Base-by-base conservation (phyloP, 2,113 vertebrate species). In the Hydrolagus affinis region DNA sequence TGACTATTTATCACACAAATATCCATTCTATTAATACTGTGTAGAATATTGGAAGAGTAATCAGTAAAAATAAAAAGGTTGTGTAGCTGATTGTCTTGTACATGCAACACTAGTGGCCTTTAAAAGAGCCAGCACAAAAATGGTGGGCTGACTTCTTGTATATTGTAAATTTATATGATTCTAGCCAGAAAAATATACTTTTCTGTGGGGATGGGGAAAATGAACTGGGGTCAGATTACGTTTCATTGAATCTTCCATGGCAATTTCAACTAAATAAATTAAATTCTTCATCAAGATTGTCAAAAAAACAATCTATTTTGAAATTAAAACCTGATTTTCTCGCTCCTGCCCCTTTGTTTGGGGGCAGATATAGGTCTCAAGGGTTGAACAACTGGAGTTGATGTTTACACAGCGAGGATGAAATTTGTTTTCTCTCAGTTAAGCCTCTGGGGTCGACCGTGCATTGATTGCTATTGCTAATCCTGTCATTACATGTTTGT, bases 1-100 rank as follows among this genome's bases (percentile, higher is more conserved):
- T 90, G 70, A 86, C 86, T 77, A 86, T 86, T 71, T 87, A 76
- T 88, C 85, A 90, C 90, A 89, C 66, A 87, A 86, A 86, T 78
- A 70, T 70, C 17, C 9, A 70, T 23, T 70, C 17, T 85, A 75
- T 75, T 74, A 19, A 74, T 14, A 83, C 8, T 60, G 21, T 21
- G 11, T 77, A 57, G 60, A 62, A 83, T 44, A 66, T 80, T 62
- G 23, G 2, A 44, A 44, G 44, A 44, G 6, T 44, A 44, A 44
- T 44, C 6, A 44, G 6, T 44, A 44, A 44, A 44, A 44, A 44
- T 3, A 44, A n/a, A n/a, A n/a, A n/a, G n/a, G n/a, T n/a, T n/a
- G n/a, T n/a, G 44, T 44, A 44, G 44, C 44, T 44, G 44, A 44
- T 44, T 44, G 44, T 44, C 44, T 44, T 44, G 44, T 44, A 44